These are phyloP conservation scores for Amphiprion percula DNA, from an alignment of 2,113 vertebrate species.

Conservation along the genomic window DNA sequence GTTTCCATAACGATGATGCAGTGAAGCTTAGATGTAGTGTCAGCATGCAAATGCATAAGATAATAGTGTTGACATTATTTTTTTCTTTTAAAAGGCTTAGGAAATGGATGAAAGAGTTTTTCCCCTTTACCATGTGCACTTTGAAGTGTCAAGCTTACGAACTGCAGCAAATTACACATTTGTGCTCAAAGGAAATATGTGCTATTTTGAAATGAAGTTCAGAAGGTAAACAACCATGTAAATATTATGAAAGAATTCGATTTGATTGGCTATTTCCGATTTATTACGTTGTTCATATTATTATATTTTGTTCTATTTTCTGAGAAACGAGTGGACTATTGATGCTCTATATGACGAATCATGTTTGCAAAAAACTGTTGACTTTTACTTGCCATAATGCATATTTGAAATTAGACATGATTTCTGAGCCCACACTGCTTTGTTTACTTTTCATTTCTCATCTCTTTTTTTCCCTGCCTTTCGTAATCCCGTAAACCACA, in stretches of 20 bases:
- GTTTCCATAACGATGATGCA: conserved; percentile 66
- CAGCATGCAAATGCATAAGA: conserved; percentile 65
- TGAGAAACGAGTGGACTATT: not conserved
- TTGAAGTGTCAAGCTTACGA: conserved; percentile 62
- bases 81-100: conserved; percentile 35
- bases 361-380: not conserved
- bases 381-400: not conserved
- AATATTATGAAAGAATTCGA: not conserved
- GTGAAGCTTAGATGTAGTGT: conserved; percentile 54
- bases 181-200: conserved; percentile 16
- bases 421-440: conserved; percentile 25
- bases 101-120: conserved; percentile 45
- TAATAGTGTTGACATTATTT: conserved; percentile 45
- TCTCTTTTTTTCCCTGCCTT: conserved; percentile 7
- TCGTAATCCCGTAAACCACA: conserved; percentile 57
- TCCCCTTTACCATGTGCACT: conserved; percentile 32
- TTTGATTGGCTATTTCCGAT: too few species aligned
- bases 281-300: too few species aligned
- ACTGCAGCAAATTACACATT: conserved; percentile 24
- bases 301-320: not conserved
- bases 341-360: not conserved
- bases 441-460: conserved; percentile 53
- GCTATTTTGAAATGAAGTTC: not conserved
- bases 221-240: conserved; percentile 14
- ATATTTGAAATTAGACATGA: conserved; percentile 2